Evolutionary conservation across 1,140 invertebrate species (phyloP).

Genomic region (Bombus confusus): DNA sequence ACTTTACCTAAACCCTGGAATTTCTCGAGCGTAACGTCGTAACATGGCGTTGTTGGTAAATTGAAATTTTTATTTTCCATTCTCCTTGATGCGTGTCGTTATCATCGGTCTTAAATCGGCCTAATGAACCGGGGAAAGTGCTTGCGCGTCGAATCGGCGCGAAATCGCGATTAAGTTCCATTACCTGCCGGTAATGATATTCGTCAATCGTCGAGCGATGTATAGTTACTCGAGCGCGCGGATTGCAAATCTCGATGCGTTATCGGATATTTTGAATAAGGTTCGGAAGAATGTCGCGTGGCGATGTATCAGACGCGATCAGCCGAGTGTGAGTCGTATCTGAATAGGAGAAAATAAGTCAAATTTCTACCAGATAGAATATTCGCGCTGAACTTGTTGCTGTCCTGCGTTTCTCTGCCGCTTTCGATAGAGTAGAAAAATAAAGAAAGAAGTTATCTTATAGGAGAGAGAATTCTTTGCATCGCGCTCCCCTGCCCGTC

Average conservation of each 20-base stretch:
- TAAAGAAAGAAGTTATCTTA: background rate
- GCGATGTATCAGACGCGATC: slow-evolving; percentile 7
- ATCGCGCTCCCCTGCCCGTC: no score
- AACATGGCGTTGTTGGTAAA: no score
- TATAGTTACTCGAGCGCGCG: background rate
- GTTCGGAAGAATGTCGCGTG: background rate
- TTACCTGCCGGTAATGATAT: slow-evolving; percentile 15
- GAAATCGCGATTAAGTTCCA: slow-evolving; percentile 5
- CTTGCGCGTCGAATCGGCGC: no score
- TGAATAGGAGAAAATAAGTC: slow-evolving; percentile 34
- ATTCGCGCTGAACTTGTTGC: background rate
- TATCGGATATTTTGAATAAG: slow-evolving; percentile 37
- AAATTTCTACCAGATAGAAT: background rate
- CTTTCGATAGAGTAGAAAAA: background rate
- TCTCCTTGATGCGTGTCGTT: background rate
- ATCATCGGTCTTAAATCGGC: slow-evolving; percentile 22
- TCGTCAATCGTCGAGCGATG: background rate
- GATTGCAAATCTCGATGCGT: background rate
- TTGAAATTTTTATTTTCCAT: background rate
- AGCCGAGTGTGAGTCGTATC: slow-evolving; percentile 8
- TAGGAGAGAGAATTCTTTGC: no score
- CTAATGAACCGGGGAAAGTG: slow-evolving; percentile 14
- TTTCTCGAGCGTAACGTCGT: background rate
- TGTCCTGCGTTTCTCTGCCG: background rate
- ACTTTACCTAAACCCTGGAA: background rate